phyloP scores from a whole-genome alignment of 2,888 invertebrate species.

The Seladonia tumulorum region DNA sequence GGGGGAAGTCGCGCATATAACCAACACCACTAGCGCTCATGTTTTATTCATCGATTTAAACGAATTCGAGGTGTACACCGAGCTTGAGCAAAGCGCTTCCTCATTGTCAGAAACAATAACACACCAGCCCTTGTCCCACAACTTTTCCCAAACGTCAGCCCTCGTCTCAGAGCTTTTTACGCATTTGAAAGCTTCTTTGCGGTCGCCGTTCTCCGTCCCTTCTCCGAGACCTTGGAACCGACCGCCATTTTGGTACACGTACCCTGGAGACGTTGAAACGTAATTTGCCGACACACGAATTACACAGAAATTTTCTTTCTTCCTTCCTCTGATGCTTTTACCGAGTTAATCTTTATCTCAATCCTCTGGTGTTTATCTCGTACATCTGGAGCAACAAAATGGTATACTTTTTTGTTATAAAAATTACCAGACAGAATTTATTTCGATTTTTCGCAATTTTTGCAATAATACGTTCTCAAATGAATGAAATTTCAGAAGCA shows the following conservation, averaged over 20 bases:
- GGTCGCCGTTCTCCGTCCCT: background rate
- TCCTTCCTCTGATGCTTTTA: background rate
- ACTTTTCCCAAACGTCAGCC: background rate
- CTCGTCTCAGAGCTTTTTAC: conserved; percentile 26
- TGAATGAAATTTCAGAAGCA: no score
- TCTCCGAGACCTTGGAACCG: background rate
- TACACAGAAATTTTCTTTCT: background rate
- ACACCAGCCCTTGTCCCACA: conserved; percentile 24
- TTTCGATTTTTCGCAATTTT: no score
- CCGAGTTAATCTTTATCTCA: no score
- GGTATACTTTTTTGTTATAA: no score
- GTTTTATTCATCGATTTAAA: conserved; percentile 68
- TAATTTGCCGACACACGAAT: background rate
- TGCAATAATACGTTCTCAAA: no score
- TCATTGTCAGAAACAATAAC: conserved; percentile 48
- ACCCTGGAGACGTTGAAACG: background rate
- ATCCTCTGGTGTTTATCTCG: no score
- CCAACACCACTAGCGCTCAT: conserved; percentile 52
- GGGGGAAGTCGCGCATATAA: conserved; percentile 47
- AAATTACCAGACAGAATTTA: no score
- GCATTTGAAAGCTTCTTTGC: background rate
- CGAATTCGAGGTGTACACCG: conserved; percentile 63
- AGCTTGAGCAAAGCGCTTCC: conserved; percentile 52
- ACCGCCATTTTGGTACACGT: background rate
- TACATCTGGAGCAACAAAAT: no score